Evolutionary conservation across 2,888 invertebrate species (phyloP).

Genomic region (Callimorpha dominula): DNA sequence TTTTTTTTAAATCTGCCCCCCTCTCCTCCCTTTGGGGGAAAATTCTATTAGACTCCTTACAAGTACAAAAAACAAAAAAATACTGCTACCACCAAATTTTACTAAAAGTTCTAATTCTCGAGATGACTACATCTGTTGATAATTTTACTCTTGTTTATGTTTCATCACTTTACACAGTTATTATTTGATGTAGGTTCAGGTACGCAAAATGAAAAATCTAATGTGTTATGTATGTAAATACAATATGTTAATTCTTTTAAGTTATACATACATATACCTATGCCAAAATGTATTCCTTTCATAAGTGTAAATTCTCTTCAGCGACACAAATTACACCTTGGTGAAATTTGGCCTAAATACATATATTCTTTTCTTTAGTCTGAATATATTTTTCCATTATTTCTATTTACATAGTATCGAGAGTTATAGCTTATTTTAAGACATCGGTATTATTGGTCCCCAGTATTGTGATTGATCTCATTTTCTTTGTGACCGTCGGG

Average conservation of each 20-base stretch:
- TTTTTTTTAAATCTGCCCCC: too few relatives aligned
- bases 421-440: constrained; percentile 32
- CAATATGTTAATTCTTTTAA: neutral
- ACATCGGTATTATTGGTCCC: constrained; percentile 48
- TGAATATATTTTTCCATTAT: neutral
- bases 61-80: neutral
- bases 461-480: constrained; percentile 72
- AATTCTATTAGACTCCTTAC: too few relatives aligned
- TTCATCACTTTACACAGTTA: neutral
- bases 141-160: too few relatives aligned
- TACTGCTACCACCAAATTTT: neutral
- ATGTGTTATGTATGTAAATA: neutral
- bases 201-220: too few relatives aligned
- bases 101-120: neutral
- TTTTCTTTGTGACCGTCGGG: constrained; percentile 71
- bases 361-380: neutral
- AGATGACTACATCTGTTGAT: neutral
- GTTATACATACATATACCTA: neutral
- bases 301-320: neutral
- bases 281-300: neutral
- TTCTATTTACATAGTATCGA: constrained; percentile 22
- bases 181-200: neutral
- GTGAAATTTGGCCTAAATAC: neutral
- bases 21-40: too few relatives aligned
- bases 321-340: neutral